Conservation (phyloP, 2,113 vertebrate genomes). For the Barbus barbus region DNA sequence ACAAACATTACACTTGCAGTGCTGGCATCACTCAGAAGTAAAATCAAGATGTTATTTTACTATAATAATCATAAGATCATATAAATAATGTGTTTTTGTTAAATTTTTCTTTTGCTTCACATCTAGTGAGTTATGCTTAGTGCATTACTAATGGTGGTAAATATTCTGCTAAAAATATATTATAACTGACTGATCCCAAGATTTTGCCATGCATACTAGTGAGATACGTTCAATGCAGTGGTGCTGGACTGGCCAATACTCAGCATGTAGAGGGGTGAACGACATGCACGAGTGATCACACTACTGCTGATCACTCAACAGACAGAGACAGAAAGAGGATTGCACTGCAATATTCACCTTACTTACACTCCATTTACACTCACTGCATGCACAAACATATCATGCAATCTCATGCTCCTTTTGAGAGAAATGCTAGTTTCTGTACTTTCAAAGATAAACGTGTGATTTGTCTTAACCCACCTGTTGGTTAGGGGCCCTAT, state of each 20-base stretch:
- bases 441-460: neutral
- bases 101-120: neutral
- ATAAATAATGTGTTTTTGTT: neutral
- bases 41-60: neutral
- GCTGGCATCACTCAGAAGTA: no score
- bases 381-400: neutral
- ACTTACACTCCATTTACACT: constrained; percentile 52
- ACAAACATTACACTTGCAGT: neutral
- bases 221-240: neutral
- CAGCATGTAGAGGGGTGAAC: neutral
- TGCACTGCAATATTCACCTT: constrained; percentile 57
- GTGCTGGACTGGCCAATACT: neutral
- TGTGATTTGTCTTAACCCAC: constrained; percentile 66
- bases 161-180: neutral
- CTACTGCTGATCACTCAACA: constrained; percentile 63
- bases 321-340: constrained; percentile 59
- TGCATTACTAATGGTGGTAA: neutral
- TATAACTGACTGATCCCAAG: neutral
- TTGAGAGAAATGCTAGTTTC: neutral
- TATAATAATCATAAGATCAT: neutral
- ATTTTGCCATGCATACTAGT: neutral
- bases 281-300: constrained; percentile 62
- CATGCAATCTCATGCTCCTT: constrained; percentile 7
- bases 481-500: constrained; percentile 94
- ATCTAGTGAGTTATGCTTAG: neutral